Base-by-base conservation (phyloP, 2,797 vertebrate species). In the Melanogrammus aeglefinus region DNA sequence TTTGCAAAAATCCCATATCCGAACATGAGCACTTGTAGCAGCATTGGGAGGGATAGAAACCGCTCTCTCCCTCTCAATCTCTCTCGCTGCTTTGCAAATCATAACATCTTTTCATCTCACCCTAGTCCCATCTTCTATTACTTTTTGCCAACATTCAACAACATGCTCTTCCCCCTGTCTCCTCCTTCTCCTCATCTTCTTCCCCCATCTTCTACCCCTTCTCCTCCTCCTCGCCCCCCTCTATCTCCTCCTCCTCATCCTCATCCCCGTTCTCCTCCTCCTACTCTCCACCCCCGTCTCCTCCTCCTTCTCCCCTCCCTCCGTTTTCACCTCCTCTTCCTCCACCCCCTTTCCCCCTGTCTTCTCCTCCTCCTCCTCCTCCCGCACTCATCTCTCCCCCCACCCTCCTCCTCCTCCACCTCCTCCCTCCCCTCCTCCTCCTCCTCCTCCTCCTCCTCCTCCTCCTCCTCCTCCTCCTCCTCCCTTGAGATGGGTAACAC, bases 321-420 rank as follows among this genome's bases (percentile, higher is more conserved):
- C 51, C 51, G 9, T 14, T 31, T 31, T 31, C 31, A 31, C 31
- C 51, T 14, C 51, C 9, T 57, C 51, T 12, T 21, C 14, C 51
- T 57, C 51, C 13, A 33, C 47, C 57, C 39, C 76, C 63, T 36
- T 80, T 31, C 29, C 31, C 31, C 31, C 31, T 31, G 31, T 31
- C 2, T 31, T 31, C 31, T 31, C 31, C 31, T 31, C 27, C 77
- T 24, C 47, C 72, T 78, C 27, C 77, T 24, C 47, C 72, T 78
- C 51, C 78, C 44, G 70, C 33, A 21, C 78, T 80, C 77, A 66
- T 82, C 84, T 72, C 72, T 47, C 81, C 21, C 21, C 63, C 79
- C 38, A 74, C 71, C 74, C 24, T 41, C n/a, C 39, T 6, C 31
- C 51, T 24, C 71, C 36, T 38, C 36, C 36, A 7, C 36, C 2